Evolutionary conservation across 2,888 invertebrate genomes (phyloP).

Genomic region (Eupithecia pulchellata): DNA sequence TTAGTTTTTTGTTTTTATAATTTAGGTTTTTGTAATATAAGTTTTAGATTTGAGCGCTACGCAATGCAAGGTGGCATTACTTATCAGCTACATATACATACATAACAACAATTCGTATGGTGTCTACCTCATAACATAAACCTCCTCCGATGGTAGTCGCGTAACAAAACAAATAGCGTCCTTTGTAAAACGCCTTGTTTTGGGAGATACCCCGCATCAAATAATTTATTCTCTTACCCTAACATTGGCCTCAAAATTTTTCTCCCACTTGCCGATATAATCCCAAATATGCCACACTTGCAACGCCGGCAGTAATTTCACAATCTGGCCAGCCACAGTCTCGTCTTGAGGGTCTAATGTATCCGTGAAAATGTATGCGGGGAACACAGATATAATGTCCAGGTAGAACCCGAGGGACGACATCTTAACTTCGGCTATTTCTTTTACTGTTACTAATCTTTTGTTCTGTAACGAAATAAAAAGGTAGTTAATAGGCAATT

Average conservation of each 20-base stretch:
- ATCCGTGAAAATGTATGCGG: constrained; percentile 71
- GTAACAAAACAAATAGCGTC: too few relatives aligned
- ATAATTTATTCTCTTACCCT: constrained; percentile 58
- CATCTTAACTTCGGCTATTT: constrained; percentile 79
- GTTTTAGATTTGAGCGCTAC: too few relatives aligned
- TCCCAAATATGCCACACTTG: constrained; percentile 80
- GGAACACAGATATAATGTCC: constrained; percentile 77
- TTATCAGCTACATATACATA: too few relatives aligned
- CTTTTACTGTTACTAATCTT: constrained; percentile 69
- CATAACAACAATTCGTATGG: too few relatives aligned
- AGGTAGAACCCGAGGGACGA: constrained; percentile 73
- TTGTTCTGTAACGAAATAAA: constrained; percentile 54
- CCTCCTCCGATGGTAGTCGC: too few relatives aligned
- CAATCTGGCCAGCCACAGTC: constrained; percentile 63
- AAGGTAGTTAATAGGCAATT: not conserved
- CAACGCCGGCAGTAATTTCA: constrained; percentile 65
- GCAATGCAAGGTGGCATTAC: too few relatives aligned
- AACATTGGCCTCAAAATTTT: constrained; percentile 62
- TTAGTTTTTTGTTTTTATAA: too few relatives aligned
- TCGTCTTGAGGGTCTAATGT: constrained; percentile 66
- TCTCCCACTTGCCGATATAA: constrained; percentile 69
- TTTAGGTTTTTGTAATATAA: too few relatives aligned
- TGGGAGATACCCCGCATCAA: not conserved
- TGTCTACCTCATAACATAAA: too few relatives aligned
- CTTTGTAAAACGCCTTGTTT: not conserved